Evolutionary conservation across 1,140 invertebrate species (phyloP).

Genomic region (Plectrocnemia conspersa): DNA sequence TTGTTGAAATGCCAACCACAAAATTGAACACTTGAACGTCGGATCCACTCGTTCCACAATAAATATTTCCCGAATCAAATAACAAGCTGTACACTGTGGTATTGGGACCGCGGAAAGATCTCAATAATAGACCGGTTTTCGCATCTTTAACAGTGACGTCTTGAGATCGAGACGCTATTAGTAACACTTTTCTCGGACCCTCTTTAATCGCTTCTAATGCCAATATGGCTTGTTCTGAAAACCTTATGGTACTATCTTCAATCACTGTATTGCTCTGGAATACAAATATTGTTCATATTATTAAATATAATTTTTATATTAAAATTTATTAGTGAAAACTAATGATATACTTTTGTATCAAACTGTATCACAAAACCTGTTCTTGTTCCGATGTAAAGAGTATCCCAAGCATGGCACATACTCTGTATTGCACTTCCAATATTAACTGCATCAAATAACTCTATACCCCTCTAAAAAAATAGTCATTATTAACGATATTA

Average conservation of each 20-base stretch:
- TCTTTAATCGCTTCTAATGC: conserved; percentile 63
- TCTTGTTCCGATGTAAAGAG: conserved; percentile 57
- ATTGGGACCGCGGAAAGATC: conserved; percentile 57
- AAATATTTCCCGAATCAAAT: conserved; percentile 58
- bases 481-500: conserved; percentile 8
- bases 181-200: conserved; percentile 59
- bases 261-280: conserved; percentile 54
- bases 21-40: conserved; percentile 65
- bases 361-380: conserved; percentile 57
- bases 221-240: conserved; percentile 59
- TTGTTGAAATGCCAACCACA: conserved; percentile 51
- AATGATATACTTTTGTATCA: conserved; percentile 52
- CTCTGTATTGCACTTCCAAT: conserved; percentile 58
- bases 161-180: conserved; percentile 61
- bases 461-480: conserved; percentile 49
- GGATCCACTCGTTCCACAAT: conserved; percentile 62
- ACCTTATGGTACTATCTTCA: conserved; percentile 52
- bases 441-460: conserved; percentile 49
- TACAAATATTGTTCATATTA: not conserved
- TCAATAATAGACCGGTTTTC: conserved; percentile 55
- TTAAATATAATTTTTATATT: not conserved
- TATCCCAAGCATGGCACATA: conserved; percentile 59
- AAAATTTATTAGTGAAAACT: not conserved
- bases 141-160: conserved; percentile 63
- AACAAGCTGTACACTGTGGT: conserved; percentile 64